Evolutionary conservation across 2,113 vertebrate genomes (phyloP), one percentile per base, ranked within the genome.

Genomic region (Pseudorhombus dupliciocellatus): DNA sequence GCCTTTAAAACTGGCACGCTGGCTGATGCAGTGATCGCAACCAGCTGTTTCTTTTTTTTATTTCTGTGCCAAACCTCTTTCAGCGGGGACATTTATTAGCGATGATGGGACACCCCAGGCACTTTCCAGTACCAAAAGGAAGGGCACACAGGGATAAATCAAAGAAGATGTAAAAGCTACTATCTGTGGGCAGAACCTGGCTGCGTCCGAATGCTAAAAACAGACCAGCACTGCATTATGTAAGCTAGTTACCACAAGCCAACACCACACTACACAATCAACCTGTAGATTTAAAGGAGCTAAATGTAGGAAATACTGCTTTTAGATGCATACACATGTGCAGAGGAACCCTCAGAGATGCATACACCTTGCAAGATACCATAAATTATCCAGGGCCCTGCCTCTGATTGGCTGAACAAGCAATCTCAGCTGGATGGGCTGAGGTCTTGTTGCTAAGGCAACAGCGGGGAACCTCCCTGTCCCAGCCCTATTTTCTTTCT

Each of bases 371-470:
- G 53, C 59, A 85, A 89, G 90, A 92, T 85, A 58, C 77, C 68
- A 92, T 84, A 86, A 94, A 92, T 92, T 93, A 92, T 77, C 87
- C 68, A 91, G 68, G 66, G 76, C 55, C 53, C 25, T 1, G 64
- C 2, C 24, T 89, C 90, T 86, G 81, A 93, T 26, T 94, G 91
- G 88, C 80, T 91, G 79, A 75, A 70, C 70, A 68, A 80, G 90
- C 85, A 90, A 80, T 90, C 28, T 25, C 79, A 73, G 75, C 86
- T 75, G 75, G 79, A 90, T 84, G 83, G 82, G 70, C 78, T 87
- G 80, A 95, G 89, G 83, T 89, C 26, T 80, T 91, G 93, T 94
- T 96, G 91, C 93, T 90, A 94, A 80, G 92, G 93, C 79, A 90
- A 95, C 88, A 70, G 80, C 42, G 63, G 66, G 79, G 54, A 70